Conservation (phyloP, 2,888 invertebrate species). For the Cryptus viduatorius region DNA sequence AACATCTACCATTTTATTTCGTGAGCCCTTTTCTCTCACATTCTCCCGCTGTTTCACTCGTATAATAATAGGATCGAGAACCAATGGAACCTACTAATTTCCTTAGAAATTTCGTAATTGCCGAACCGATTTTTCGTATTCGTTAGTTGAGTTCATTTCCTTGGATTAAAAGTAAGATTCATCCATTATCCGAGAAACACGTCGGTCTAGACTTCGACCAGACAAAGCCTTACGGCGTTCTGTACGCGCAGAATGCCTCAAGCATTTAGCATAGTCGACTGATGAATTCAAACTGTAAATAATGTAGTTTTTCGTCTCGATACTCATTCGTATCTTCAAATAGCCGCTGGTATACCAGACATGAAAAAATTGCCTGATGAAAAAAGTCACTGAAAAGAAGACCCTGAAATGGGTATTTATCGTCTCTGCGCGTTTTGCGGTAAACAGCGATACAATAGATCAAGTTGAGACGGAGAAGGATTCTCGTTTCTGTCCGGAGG, state of each 20-base stretch:
- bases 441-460: conserved; percentile 23
- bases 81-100: conserved; percentile 59
- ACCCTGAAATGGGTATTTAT: conserved; percentile 78
- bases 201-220: conserved; percentile 29
- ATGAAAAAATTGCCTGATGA: conserved; percentile 64
- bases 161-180: conserved; percentile 38
- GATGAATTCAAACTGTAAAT: conserved; percentile 71
- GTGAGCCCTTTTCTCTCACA: conserved; percentile 20
- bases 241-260: conserved; percentile 41
- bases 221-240: conserved; percentile 43
- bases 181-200: conserved; percentile 41
- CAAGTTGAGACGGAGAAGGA: conserved; percentile 18
- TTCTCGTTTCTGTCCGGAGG: conserved; percentile 4
- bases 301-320: conserved; percentile 75
- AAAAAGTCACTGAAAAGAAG: conserved; percentile 70
- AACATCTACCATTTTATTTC: conserved; percentile 63
- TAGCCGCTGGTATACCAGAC: conserved; percentile 67
- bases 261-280: conserved; percentile 36
- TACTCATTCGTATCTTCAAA: conserved; percentile 52
- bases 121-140: conserved; percentile 39
- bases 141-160: background rate
- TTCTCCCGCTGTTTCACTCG: conserved; percentile 45
- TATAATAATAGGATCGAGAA: conserved; percentile 46
- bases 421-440: conserved; percentile 59
- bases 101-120: conserved; percentile 51